Evolutionary conservation across 2,888 invertebrate genomes (phyloP).

Genomic region (Theretra japonica): DNA sequence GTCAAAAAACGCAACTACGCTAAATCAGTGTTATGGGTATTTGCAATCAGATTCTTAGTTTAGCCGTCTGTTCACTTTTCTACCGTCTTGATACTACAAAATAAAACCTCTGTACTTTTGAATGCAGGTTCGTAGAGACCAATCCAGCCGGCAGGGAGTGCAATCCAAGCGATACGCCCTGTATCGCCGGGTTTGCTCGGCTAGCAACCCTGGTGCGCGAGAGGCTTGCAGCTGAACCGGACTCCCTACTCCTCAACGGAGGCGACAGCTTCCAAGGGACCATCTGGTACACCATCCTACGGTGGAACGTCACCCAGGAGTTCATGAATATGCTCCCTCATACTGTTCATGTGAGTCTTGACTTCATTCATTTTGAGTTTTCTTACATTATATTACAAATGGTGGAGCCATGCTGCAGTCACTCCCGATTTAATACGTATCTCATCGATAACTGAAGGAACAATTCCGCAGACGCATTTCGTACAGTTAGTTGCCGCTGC

Average conservation of each 20-base stretch:
- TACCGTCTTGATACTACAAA: too few species aligned
- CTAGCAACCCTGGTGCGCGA: conserved; percentile 84
- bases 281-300: conserved; percentile 90
- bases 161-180: conserved; percentile 71
- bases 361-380: not conserved
- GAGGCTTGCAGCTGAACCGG: conserved; percentile 80
- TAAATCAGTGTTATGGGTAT: too few species aligned
- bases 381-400: too few species aligned
- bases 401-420: too few species aligned
- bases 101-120: not conserved
- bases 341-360: conserved; percentile 88
- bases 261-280: conserved; percentile 90
- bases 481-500: too few species aligned
- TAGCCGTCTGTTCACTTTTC: too few species aligned
- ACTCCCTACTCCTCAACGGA: conserved; percentile 86
- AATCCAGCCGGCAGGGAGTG: conserved; percentile 84
- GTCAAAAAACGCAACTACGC: too few species aligned
- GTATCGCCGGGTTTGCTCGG: conserved; percentile 89
- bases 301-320: conserved; percentile 90
- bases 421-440: too few species aligned
- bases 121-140: conserved; percentile 85
- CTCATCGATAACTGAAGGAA: too few species aligned
- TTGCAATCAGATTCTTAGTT: too few species aligned
- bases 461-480: too few species aligned
- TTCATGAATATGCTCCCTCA: conserved; percentile 91